Base-by-base conservation (phyloP, 2,113 vertebrate genomes). In the Prunella fulvescens region DNA sequence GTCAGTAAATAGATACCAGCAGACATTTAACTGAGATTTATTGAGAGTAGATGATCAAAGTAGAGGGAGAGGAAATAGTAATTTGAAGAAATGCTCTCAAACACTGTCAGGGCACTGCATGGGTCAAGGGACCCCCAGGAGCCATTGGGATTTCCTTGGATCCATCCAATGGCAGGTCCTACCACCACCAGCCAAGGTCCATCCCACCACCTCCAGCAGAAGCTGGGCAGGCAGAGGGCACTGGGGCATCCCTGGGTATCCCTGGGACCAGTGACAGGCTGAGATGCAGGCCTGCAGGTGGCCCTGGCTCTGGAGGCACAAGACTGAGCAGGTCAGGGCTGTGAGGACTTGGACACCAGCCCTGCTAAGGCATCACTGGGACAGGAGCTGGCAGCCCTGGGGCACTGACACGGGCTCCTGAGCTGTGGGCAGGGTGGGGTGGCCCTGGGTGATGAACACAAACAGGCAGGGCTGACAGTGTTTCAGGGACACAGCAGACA, bases 311-410 rank as follows among this genome's bases (percentile, higher is more conserved):
- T 12, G 33, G 33, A 50, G 20, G 15, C 22, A 44, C 39, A 45
- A 33, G 25, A 44, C 6, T 0, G 0, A 48, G n/a, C 11, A 28
- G 29, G 20, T 29, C 22, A 64, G 35, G 3, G 29, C 12, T 53
- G 15, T 58, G 54, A 48, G 29, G 4, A 76, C 11, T 14, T 85
- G 40, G 45, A 88, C 19, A 51, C 18, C 4, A 3, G 39, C 6
- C 24, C 54, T 58, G 17, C 44, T 26, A 7, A 5, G 3, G 16
- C 53, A 18, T 40, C 18, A 4, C 20, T 64, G 56, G 26, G 26
- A 11, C 29, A 70, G 35, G 12, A 11, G 3, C 12, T 60, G 24
- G 37, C 6, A 16, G 18, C 14, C 20, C 6, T 0, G 0, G 13
- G 23, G 13, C 7, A 4, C 9, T 72, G 64, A 42, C 37, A 15